A percentile compares a stretch with the other conserved stretches of the same genome.
These are phyloP conservation scores for Argopecten irradians DNA, from an alignment of 1,140 invertebrate genomes.

Conservation along the genomic window DNA sequence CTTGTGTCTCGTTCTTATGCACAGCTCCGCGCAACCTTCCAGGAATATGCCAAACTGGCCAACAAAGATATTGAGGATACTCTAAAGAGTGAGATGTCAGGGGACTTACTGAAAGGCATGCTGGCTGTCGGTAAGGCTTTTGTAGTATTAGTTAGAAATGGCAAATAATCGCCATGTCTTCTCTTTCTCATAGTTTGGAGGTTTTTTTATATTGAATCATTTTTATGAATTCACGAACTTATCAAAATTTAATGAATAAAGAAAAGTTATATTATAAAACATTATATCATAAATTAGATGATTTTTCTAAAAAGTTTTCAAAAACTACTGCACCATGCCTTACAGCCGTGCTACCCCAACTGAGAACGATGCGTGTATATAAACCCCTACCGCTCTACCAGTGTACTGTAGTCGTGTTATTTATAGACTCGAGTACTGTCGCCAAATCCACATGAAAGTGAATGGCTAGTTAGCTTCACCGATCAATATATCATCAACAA, in stretches of 20 bases:
- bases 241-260: neutral
- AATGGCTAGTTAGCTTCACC: no score
- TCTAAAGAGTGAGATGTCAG: slow-evolving; percentile 77
- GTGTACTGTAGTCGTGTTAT: no score
- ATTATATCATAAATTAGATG: no score
- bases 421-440: no score
- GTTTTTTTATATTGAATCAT: neutral
- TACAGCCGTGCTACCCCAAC: no score
- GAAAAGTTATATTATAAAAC: no score
- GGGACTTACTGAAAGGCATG: slow-evolving; percentile 74
- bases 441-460: no score
- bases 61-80: slow-evolving; percentile 76
- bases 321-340: no score
- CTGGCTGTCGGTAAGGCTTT: slow-evolving; percentile 71
- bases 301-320: no score
- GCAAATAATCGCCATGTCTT: neutral
- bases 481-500: no score
- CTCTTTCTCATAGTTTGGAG: neutral
- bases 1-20: slow-evolving; percentile 72
- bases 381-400: no score
- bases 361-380: no score
- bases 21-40: slow-evolving; percentile 75
- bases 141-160: neutral
- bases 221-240: neutral
- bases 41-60: slow-evolving; percentile 74